phyloP scores from a whole-genome alignment of 2,888 invertebrate genomes.

The Stenotaenia linearis region DNA sequence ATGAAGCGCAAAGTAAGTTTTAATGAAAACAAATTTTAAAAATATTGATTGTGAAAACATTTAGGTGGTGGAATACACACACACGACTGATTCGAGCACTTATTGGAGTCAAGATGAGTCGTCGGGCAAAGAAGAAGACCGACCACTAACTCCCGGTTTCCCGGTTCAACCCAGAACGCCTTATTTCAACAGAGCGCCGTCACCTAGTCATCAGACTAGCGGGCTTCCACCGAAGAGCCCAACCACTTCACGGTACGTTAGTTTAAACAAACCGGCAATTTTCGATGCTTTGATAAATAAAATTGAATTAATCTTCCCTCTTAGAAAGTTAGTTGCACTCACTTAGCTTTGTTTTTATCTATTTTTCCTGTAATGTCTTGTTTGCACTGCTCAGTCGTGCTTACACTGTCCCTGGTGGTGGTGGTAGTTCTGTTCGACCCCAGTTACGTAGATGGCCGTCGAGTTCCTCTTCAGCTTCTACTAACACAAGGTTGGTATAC shows the following conservation, averaged over 20 bases:
- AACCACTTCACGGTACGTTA: slow-evolving; percentile 46
- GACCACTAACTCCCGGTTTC: slow-evolving; percentile 85
- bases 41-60: neutral
- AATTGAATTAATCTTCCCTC: neutral
- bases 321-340: neutral
- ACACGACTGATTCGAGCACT: neutral
- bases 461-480: slow-evolving; percentile 40
- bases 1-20: neutral
- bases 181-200: slow-evolving; percentile 61
- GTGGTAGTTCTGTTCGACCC: neutral
- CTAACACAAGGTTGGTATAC: slow-evolving; percentile 28
- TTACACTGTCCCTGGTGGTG: neutral
- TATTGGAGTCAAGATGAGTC: slow-evolving; percentile 14
- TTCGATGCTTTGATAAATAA: neutral
- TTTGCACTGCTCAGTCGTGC: slow-evolving; percentile 43
- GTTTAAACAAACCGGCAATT: neutral
- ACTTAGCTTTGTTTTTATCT: neutral
- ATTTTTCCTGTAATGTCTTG: slow-evolving; percentile 5
- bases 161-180: slow-evolving; percentile 87
- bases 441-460: slow-evolving; percentile 42
- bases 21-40: too few species aligned
- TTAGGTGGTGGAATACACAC: neutral
- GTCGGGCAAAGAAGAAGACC: slow-evolving; percentile 27
- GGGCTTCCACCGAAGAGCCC: slow-evolving; percentile 77
- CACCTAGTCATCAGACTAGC: slow-evolving; percentile 43